Base-by-base conservation (phyloP, 1,140 invertebrate genomes). In the Drosophila busckii region DNA sequence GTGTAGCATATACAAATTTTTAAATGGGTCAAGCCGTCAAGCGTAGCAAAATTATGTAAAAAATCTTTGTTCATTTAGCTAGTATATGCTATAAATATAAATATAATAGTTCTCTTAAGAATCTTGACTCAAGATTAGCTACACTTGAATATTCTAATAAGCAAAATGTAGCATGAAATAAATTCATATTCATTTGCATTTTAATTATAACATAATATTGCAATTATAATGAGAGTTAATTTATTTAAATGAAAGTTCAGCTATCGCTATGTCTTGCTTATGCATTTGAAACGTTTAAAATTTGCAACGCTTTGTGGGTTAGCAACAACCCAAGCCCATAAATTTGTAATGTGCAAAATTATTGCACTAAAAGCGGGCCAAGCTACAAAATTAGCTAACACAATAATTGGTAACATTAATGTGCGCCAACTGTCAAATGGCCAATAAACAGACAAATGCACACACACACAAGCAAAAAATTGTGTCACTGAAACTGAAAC, bases 381-480 rank as follows among this genome's bases (percentile, higher is more conserved):
- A n/a, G n/a, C 23, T 44, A 19, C 40, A 25, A 70, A 80, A 78
- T 78, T 46, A 71, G 73, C 61, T 73, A 78, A 80, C n/a, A n/a
- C 70, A 68, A 80, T 78, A 80, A 80, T 78, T 73, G 53, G 68
- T 54, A 64, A 60, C 73, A 50, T 80, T 80, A 80, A 73, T 78
- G 73, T 64, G 73, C 70, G 69, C 53, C 55, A 78, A 80, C 73
- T 80, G 73, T 60, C 80, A 80, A 78, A 78, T 78, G 73, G 73
- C 50, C 35, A 80, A 78, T 78, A 80, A 80, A 70, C 13, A 10
- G n/a, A 17, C 20, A 8, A 19, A 38, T 7, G 16, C 23, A 41
- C 23, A 28, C 5, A 44, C 2, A 59, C 22, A 29, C 40, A 42
- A 61, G 58, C 40, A 48, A n/a, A n/a, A n/a, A 58, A 71, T 78